phyloP scores from a whole-genome alignment of 92 coral and sea anemone species.

The Porites rus region DNA sequence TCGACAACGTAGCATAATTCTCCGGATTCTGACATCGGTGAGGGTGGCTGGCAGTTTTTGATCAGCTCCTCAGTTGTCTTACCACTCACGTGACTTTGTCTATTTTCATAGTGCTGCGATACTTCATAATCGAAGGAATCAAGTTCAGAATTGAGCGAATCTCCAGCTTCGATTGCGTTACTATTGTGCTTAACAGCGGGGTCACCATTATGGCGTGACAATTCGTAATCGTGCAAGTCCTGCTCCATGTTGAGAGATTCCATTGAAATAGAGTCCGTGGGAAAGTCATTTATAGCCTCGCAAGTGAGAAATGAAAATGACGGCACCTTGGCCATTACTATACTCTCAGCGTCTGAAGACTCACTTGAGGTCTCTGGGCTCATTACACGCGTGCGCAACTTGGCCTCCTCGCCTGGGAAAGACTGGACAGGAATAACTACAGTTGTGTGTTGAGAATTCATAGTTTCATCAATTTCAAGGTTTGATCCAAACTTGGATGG shows the following conservation, averaged over 20 bases:
- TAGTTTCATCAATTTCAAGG: conserved; percentile 61
- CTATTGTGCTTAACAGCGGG: background rate
- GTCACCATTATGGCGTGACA: conserved; percentile 10
- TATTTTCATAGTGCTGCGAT: conserved; percentile 48
- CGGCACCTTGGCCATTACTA: conserved; percentile 84
- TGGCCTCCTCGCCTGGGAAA: conserved; percentile 47
- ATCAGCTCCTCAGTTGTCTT: conserved; percentile 78
- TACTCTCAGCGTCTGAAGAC: conserved; percentile 92
- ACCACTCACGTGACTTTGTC: conserved; percentile 13
- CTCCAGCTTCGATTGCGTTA: background rate
- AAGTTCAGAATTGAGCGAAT: conserved; percentile 10
- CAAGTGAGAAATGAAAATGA: conserved; percentile 84
- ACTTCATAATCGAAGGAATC: conserved; percentile 51
- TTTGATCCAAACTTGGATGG: conserved; percentile 47
- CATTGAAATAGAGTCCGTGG: conserved; percentile 31
- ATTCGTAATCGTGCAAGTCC: conserved; percentile 27
- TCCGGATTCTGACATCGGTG: conserved; percentile 46
- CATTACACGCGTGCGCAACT: conserved; percentile 46
- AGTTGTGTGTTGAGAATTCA: conserved; percentile 45
- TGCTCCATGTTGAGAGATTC: conserved; percentile 40
- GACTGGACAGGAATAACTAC: conserved; percentile 56
- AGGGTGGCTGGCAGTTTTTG: conserved; percentile 77
- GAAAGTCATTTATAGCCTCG: conserved; percentile 73
- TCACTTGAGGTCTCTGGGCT: conserved; percentile 80
- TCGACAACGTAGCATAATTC: conserved; percentile 63